Evolutionary conservation across 2,113 vertebrate genomes (phyloP), one percentile per base, ranked within the genome.

Genomic region (Cebus imitator): DNA sequence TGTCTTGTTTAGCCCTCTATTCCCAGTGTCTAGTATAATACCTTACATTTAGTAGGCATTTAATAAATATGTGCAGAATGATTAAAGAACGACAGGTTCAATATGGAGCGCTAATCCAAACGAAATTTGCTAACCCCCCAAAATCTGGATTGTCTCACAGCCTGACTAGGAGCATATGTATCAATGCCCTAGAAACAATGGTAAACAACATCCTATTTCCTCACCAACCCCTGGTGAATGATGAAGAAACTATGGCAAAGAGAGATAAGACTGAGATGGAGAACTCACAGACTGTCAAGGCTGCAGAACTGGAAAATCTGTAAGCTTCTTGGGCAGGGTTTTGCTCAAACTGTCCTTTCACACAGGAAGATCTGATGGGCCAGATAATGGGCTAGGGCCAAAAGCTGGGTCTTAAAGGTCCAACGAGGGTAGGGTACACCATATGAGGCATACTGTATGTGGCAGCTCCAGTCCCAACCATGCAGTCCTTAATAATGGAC

Each of bases 21-120:
- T 82, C 35, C 52, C 83, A 89, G 14, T 11, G 35, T 68, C 84
- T 86, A 87, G 17, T 61, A 55, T 66, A 93, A 96, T 16, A 78
- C 52, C n/a, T 78, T 76, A 76, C 72, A 93, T 78, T 87, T 43
- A 95, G 25, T 35, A 92, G 30, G 25, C 45, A 70, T 70, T 96
- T 94, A 90, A 95, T 92, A 84, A 75, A n/a, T 73, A 93, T 16
- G 1, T 75, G 64, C 50, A 79, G 70, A 90, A 83, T 35, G 57
- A 94, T 87, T 93, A 83, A 92, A 96, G 91, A 93, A 84, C 8
- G 48, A 91, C 90, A 90, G 81, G 37, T 83, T 97, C 94, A 94
- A 81, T 79, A 93, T 16, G n/a, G 76, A 82, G 90, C 70, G 80
- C 55, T 87, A 96, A 91, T 97, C 75, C 80, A 70, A 91, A 52